phyloP scores from a whole-genome alignment of 2,113 vertebrate genomes.

The Alaudala cheleensis region DNA sequence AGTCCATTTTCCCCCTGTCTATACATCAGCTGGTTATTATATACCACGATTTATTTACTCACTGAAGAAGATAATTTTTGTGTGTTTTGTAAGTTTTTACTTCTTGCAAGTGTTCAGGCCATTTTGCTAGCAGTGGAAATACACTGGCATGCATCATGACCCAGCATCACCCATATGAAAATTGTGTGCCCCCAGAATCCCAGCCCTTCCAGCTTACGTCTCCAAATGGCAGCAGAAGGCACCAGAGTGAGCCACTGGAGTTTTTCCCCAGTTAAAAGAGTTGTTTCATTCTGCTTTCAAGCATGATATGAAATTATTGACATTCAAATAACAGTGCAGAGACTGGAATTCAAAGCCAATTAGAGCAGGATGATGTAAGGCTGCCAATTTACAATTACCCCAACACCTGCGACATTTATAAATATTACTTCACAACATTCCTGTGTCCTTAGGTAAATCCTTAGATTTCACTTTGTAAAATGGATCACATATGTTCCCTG shows the following conservation, averaged over 20 bases:
- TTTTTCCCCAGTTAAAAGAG: not conserved
- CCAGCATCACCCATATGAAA: fast-evolving
- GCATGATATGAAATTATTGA: slow-evolving; percentile 24
- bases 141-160: not conserved
- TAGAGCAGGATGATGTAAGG: slow-evolving; percentile 15
- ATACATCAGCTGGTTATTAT: not conserved
- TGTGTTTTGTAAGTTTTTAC: not conserved
- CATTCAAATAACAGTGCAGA: not conserved
- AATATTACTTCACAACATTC: slow-evolving; percentile 71
- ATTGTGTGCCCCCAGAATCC: not conserved
- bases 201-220: not conserved
- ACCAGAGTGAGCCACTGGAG: not conserved
- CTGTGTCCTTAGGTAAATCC: slow-evolving; percentile 65
- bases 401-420: slow-evolving; percentile 46
- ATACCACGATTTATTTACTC: not conserved
- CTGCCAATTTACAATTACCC: slow-evolving; percentile 47
- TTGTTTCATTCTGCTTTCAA: slow-evolving; percentile 16
- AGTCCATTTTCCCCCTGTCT: not conserved
- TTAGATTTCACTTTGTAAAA: slow-evolving; percentile 56
- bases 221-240: not conserved
- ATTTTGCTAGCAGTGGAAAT: not conserved
- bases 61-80: not conserved
- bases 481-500: slow-evolving; percentile 63
- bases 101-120: not conserved
- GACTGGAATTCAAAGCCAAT: slow-evolving; percentile 44